Evolutionary conservation across 2,888 invertebrate species (phyloP), one percentile per base, ranked within the genome.

Genomic region (Choreutis nemorana): DNA sequence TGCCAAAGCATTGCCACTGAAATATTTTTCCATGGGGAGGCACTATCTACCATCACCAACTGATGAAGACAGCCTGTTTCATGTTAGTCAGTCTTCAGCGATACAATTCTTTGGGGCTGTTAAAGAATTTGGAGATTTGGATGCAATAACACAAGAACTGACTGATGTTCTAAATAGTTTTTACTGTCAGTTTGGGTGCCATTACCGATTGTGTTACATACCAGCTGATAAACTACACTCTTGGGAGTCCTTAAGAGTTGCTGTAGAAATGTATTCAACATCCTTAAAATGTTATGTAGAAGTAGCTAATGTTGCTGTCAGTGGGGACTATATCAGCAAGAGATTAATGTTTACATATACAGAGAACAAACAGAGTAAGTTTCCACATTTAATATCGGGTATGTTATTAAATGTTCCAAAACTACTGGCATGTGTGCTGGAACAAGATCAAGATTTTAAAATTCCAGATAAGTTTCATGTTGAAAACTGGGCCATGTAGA

Each of bases 251-350:
- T 64, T 89, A 14, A 79, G 87, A 36, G 66, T 87, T 1, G 82
- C 82, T 2, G 79, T 93, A 40, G 87, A 93, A 65, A 83, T 92
- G 72, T 92, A 84, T 80, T 91, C 91, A 1, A 79, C 82, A 6
- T 77, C 82, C 37, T 54, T 79, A 8, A 59, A 83, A 18, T 57
- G 67, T 7, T 91, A 89, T 50, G 55, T 91, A 8, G 87, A 89
- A 70, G 83, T 92, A 22, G 93, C 89, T 0, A 80, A 86, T 60
- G 51, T 94, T 21, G 89, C 90, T 11, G 51, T 87, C 24, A 87
- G 85, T 46, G 85, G 84, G 6, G 84, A 87, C 45, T 94, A 84
- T 52, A 82, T 93, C 14, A 89, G 90, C 42, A 90, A 91, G 58
- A 81, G 94, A 33, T 70, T 94, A 24, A 68, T 90, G 47, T 87